Percentiles rank a stretch among this genome's conserved stretches.
Evolutionary conservation across 2,113 vertebrate species (phyloP).

Genomic region (Candoia aspera): DNA sequence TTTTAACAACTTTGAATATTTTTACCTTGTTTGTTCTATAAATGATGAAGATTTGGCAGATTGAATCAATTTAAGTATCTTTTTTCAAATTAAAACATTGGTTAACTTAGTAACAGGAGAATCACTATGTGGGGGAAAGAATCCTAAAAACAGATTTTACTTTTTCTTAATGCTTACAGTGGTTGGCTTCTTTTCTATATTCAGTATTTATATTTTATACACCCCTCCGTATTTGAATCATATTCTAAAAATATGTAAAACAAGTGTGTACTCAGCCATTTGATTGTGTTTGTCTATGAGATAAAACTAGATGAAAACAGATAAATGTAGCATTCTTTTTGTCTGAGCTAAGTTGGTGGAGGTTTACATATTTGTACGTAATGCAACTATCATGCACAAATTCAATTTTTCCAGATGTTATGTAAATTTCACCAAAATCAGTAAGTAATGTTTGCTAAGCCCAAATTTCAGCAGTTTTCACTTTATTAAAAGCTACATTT

Average conservation of each 20-base stretch:
- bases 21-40: conserved; percentile 40
- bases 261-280: conserved; percentile 27
- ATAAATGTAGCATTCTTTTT: conserved; percentile 60
- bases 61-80: conserved; percentile 24
- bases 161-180: not conserved
- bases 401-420: conserved; percentile 31
- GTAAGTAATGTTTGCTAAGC: conserved; percentile 42
- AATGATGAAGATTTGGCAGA: conserved; percentile 51
- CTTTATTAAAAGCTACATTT: conserved; percentile 39
- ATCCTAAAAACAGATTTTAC: conserved; percentile 40
- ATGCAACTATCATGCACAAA: conserved; percentile 42
- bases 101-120: not conserved
- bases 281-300: conserved; percentile 43
- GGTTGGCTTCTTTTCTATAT: conserved; percentile 16
- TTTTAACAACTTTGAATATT: conserved; percentile 65
- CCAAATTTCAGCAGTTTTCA: conserved; percentile 30
- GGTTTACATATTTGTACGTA: conserved; percentile 46
- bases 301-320: conserved; percentile 46
- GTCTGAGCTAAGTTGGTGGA: not conserved
- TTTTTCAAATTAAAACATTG: conserved; percentile 50
- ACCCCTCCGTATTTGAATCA: conserved; percentile 7
- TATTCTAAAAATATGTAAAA: conserved; percentile 23
- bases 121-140: not conserved
- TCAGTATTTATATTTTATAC: conserved; percentile 15
- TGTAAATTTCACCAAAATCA: conserved; percentile 62